Base-by-base conservation (phyloP, 2,113 vertebrate genomes). In the Chrysochloris asiatica region DNA sequence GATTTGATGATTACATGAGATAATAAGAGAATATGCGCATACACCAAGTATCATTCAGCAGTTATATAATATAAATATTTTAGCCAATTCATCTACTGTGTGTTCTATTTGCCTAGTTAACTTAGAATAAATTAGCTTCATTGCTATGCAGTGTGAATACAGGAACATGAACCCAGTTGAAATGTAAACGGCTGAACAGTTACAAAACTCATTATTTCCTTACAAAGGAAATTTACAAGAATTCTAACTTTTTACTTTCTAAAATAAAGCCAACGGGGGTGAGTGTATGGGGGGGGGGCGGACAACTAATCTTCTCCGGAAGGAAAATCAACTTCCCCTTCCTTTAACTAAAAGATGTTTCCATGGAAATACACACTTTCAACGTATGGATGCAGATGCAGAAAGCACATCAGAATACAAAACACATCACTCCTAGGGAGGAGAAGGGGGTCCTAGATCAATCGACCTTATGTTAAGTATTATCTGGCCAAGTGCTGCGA, bases 221-320 rank as follows among this genome's bases (percentile, higher is more conserved):
- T 75, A 48, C 38, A 50, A 26, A 85, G 85, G 94, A 95, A 89
- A 94, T 47, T 71, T 71, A 89, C 88, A 75, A 77, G 24, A 69
- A 79, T 24, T 36, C 83, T 67, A 54, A 54, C 36, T 61, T 67
- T 28, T 50, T 3, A 33, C 28, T 13, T 65, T 38, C 61, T 71
- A 86, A 47, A 13, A 41, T 30, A 50, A 50, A 41, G 22, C 45
- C 65, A 36, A 41, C 2, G 28, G 41, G 19, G 36, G 8, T 6
- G 38, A 16, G 16, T 26, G 21, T 21, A 24, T n/a, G n/a, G 6
- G 13, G 38, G 8, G 22, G 21, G 24, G n/a, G n/a, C 6, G 19
- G 33, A 4, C 16, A 8, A 43, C 22, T 8, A 54, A 54, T 3
- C 47, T 36, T 78, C 43, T 30, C 45, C 19, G 16, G 24, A 73